Evolutionary conservation across 2,113 vertebrate species (phyloP).

Genomic region (Polyodon spathula): DNA sequence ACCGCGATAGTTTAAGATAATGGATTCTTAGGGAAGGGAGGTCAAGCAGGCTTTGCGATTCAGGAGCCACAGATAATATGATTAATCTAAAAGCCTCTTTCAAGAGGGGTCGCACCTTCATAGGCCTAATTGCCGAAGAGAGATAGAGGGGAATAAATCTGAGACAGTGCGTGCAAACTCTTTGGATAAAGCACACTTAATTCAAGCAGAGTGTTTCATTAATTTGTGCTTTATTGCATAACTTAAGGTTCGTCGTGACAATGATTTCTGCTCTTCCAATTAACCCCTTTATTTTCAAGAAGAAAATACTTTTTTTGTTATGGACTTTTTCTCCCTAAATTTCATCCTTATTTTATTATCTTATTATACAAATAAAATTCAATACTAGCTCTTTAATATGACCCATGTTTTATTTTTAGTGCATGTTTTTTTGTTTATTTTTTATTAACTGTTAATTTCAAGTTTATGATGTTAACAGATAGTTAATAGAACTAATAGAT

Average conservation of each 20-base stretch:
- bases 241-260: constrained; percentile 30
- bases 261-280: constrained; percentile 42
- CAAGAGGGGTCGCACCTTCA: constrained; percentile 77
- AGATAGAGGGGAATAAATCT: constrained; percentile 61
- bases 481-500: no score
- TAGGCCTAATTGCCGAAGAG: constrained; percentile 80
- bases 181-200: constrained; percentile 28
- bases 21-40: constrained; percentile 98
- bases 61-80: constrained; percentile 99
- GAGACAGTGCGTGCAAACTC: constrained; percentile 48
- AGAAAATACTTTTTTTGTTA: constrained; percentile 21
- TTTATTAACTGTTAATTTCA: no score
- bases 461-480: no score
- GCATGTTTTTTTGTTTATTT: no score
- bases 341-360: no score
- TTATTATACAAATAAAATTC: no score
- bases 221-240: constrained; percentile 26
- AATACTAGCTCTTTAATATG: no score
- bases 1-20: constrained; percentile 99
- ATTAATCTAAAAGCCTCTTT: constrained; percentile 99
- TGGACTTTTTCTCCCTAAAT: constrained; percentile 19
- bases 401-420: no score
- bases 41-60: constrained; percentile 91
- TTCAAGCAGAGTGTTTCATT: constrained; percentile 36
- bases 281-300: constrained; percentile 42